Evolutionary conservation across 2,888 invertebrate species (phyloP), one percentile per base, ranked within the genome.

Genomic region (Oegoconia quadripuncta): DNA sequence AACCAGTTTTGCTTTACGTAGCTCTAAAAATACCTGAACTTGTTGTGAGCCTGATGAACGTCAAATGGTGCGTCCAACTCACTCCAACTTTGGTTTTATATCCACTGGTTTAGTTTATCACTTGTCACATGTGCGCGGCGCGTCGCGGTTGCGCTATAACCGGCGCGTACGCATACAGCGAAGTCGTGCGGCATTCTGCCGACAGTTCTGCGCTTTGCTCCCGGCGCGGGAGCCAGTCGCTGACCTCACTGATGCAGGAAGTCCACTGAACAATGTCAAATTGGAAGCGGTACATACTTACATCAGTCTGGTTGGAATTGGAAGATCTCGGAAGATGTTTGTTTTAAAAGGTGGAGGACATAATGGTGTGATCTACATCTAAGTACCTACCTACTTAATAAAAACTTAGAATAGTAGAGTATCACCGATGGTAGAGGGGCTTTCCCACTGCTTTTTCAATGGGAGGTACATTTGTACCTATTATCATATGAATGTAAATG

Each of bases 1-100:
- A 81, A 81, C 78, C 75, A 63, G 81, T 81, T 75, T 44, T 57
- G 49, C 48, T 52, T 51, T 44, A 45, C 49, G 55, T 35, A 49
- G 32, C 51, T 66, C 64, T 79, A 72, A 74, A 80, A 77, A 79
- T 83, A 83, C 76, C 79, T 73, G 64, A 53, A 55, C 51, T 56
- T 46, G 68, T 60, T 42, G 51, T n/a, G n/a, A n/a, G n/a, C n/a
- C n/a, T n/a, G n/a, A n/a, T n/a, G n/a, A n/a, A n/a, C n/a, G n/a
- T n/a, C n/a, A n/a, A n/a, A n/a, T n/a, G n/a, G 52, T 59, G 55
- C 52, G 60, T 59, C 60, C 52, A 39, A 49, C 48, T 52, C 49
- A 48, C 46, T 49, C 44, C 59, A 70, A 71, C 64, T 62, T 54
- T 37, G 59, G 64, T 68, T 54, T 26, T 64, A 55, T 58, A 41